Base-by-base conservation (phyloP, 1,140 invertebrate genomes). In the Drosophila varians region DNA sequence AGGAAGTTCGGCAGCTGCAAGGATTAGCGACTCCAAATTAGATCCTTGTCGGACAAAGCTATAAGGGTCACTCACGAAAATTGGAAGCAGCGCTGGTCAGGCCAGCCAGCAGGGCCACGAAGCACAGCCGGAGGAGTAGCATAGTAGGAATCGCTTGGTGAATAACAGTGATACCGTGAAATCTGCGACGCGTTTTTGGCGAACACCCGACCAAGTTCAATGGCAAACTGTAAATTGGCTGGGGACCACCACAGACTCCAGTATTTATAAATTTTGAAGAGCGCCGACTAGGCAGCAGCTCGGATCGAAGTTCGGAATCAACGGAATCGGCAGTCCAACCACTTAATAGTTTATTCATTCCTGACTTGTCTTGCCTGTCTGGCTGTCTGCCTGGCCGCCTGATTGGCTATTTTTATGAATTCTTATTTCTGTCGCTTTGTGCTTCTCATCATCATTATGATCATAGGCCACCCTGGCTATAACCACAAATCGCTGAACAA, bases 171-270 rank as follows among this genome's bases (percentile, higher is more conserved):
- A 43, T 14, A 26, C 25, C 34, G n/a, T 40, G 21, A 69, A 70
- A 43, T 60, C 47, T 56, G 56, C 58, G 53, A 55, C 53, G 46
- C 58, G 42, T 19, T 61, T 70, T 87, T 82, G 64, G 82, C 82
- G 77, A 90, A 78, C 79, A 80, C 83, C 76, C 78, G 82, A 77
- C 80, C 89, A 87, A 79, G 89, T 90, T 90, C 89, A 90, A 90
- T 90, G 89, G 71, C 88, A 90, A 90, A 90, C 89, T 90, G 89
- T 87, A 87, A 89, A 89, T 87, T 74, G 78, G 66, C 79, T 90
- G 72, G 58, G 82, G 89, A 87, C 36, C 14, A 38, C 36, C 6
- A 36, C 80, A 71, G 70, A 87, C 89, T 66, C 84, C 74, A 66
- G 72, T 77, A 90, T 90, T 90, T 90, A 90, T 90, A 90, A 82